Base-by-base conservation (phyloP, 2,888 invertebrate genomes). In the Petrolisthes cinctipes region DNA sequence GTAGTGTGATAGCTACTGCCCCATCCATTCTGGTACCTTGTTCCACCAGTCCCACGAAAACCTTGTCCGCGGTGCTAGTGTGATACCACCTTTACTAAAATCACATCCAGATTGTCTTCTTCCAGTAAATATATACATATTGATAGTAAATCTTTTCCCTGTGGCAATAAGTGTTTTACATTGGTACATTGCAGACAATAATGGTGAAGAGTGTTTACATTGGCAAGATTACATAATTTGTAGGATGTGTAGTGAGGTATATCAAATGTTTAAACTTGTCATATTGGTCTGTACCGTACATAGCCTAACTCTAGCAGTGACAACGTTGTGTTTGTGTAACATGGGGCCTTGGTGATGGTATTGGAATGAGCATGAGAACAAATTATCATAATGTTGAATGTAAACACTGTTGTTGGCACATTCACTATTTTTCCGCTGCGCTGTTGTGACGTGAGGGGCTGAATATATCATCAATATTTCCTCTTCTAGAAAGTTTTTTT, bases 281-380 rank as follows among this genome's bases (percentile, higher is more conserved):
- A 66, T n/a, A n/a, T 5, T 73, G 68, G 82, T 23, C 53, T 61
- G 56, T 66, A 82, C 51, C 82, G n/a, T n/a, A n/a, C n/a, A n/a
- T 20, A 82, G 20, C 51, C 61, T 23, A 82, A 66, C 51, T 11
- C 82, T 20, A 7, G 51, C 23, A 66, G 14, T 37, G 11, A 61
- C 23, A 9, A 66, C 51, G 14, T 23, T 68, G 71, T 71, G 71
- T 9, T 0, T 82, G 20, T 53, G 54, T 20, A 82, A 53, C 54
- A 82, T 82, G 6, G 51, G 71, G 51, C 71, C 71, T 2, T 82
- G 71, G 7, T 53, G 71, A 51, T 68, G 82, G n/a, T 80, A 80
- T 14, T 80, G 56, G 11, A 14, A 57, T 9, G 80, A 5, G 23
- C 0, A 9, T 14, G 9, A 23, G 57, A n/a, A 6, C 4, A 80